Evolutionary conservation across 2,113 vertebrate genomes (phyloP).

Genomic region (Corythornis cristatus): DNA sequence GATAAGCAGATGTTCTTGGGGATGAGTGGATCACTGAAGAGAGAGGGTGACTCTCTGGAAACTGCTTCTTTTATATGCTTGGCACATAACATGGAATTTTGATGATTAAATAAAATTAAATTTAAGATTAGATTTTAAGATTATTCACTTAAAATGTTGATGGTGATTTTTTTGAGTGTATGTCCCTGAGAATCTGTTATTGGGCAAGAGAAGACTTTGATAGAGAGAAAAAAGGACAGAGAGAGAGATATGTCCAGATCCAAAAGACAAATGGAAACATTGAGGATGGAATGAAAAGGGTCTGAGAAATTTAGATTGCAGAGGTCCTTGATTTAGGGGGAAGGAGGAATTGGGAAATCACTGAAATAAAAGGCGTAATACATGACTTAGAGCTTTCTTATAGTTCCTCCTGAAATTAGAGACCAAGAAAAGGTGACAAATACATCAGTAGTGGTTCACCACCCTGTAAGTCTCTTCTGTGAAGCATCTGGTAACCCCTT

Average conservation of each 20-base stretch:
- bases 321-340: neutral
- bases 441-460: conserved; percentile 83
- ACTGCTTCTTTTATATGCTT: neutral
- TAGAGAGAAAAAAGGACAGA: neutral
- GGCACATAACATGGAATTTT: neutral
- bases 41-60: neutral
- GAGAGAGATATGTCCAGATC: neutral
- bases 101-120: neutral
- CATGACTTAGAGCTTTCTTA: neutral
- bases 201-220: neutral
- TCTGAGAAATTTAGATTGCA: neutral
- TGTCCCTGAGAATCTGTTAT: neutral
- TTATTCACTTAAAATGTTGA: neutral
- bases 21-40: neutral
- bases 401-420: conserved; percentile 90
- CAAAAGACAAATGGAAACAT: neutral
- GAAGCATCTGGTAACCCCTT: conserved; percentile 89
- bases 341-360: neutral
- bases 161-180: neutral
- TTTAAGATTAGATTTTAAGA: neutral
- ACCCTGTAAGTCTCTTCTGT: conserved; percentile 85
- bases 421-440: conserved; percentile 82
- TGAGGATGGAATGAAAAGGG: neutral
- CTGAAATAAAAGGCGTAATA: neutral
- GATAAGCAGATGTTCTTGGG: neutral